Conservation (phyloP, 2,888 invertebrate species). For the Eupeodes latifasciatus region DNA sequence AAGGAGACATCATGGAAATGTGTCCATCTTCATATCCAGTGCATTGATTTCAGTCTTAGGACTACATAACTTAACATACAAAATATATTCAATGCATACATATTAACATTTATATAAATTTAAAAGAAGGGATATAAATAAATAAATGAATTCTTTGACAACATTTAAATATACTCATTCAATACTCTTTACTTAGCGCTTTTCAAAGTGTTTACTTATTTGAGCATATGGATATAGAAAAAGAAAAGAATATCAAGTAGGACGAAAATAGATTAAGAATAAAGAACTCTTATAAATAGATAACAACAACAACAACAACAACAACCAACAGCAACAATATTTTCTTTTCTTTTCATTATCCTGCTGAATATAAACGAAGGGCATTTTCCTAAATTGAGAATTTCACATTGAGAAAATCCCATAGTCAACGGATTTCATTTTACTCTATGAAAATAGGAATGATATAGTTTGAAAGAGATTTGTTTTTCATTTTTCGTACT, state of each 20-base stretch:
- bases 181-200: constrained; percentile 1
- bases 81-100: neutral
- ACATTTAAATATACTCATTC: constrained; percentile 35
- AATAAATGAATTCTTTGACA: constrained; percentile 22
- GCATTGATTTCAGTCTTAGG: constrained; percentile 12
- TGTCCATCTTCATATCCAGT: constrained; percentile 4
- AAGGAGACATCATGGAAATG: constrained; percentile 15
- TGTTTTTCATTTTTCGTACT: neutral
- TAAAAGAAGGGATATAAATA: neutral
- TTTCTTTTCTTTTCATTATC: constrained; percentile 43
- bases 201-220: constrained; percentile 38
- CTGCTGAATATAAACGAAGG: constrained; percentile 41
- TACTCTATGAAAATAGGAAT: constrained; percentile 1
- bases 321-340: neutral
- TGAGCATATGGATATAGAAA: neutral
- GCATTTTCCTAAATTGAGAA: constrained; percentile 61
- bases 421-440: constrained; percentile 48
- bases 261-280: neutral
- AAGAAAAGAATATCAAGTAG: constrained; percentile 28
- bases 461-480: neutral
- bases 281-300: constrained; percentile 3
- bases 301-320: neutral
- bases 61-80: neutral
- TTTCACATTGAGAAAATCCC: constrained; percentile 54
- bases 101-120: neutral